Evolutionary conservation across 2,113 vertebrate species (phyloP).

Genomic region (Prinia subflava): DNA sequence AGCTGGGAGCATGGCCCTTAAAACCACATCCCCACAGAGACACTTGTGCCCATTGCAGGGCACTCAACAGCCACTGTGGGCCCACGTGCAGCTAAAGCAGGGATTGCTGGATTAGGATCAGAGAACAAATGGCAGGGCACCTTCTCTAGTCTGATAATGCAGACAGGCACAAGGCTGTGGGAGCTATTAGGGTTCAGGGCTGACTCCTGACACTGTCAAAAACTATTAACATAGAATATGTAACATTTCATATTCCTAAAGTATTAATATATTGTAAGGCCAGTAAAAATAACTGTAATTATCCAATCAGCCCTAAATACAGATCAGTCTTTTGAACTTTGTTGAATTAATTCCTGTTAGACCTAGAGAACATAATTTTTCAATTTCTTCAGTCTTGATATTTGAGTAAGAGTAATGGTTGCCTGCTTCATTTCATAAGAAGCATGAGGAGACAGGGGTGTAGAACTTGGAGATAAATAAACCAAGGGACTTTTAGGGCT

Average conservation of each 20-base stretch:
- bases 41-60: neutral
- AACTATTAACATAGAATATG: neutral
- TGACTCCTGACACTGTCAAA: neutral
- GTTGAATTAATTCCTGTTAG: neutral
- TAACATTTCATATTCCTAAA: neutral
- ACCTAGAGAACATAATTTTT: neutral
- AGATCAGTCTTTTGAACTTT: neutral
- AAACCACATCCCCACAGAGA: neutral
- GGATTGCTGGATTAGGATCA: neutral
- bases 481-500: neutral
- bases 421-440: neutral
- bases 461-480: neutral
- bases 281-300: neutral
- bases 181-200: neutral
- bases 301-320: neutral
- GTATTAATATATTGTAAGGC: neutral
- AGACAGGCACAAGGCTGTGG: neutral
- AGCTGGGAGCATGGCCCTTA: fast-evolving
- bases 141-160: neutral
- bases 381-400: neutral
- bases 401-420: neutral
- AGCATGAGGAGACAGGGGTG: neutral
- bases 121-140: neutral
- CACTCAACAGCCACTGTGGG: fast-evolving
- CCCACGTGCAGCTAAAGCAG: neutral